These are phyloP conservation scores for Menidia beryllina DNA, from an alignment of 2,113 vertebrate genomes.

Conservation along the genomic window DNA sequence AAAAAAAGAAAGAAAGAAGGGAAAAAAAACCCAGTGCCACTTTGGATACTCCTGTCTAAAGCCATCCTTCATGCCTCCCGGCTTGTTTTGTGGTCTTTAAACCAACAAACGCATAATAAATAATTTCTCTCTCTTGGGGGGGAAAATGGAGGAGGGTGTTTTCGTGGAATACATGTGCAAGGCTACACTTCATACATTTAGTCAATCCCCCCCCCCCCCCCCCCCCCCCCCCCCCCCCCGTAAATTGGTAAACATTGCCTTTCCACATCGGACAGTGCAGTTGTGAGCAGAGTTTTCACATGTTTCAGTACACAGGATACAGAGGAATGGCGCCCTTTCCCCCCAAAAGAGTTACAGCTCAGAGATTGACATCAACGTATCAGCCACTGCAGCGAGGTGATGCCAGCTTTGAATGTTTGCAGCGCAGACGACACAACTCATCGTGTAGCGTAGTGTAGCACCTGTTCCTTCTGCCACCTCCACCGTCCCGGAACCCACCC, in stretches of 20 bases:
- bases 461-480: conserved; percentile 36
- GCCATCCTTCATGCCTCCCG: conserved; percentile 76
- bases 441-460: conserved; percentile 14
- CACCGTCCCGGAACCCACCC: conserved; percentile 18
- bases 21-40: conserved; percentile 85
- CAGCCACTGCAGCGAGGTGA: conserved; percentile 30
- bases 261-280: conserved; percentile 67
- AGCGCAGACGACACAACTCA: conserved; percentile 53
- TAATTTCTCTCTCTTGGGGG: conserved; percentile 83
- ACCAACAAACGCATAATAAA: conserved; percentile 88
- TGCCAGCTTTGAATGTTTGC: conserved; percentile 60
- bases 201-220: conserved; percentile 39
- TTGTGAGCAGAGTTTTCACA: conserved; percentile 63
- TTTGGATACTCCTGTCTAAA: conserved; percentile 75
- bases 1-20: conserved; percentile 34
- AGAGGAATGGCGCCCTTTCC: conserved; percentile 43
- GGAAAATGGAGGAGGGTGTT: conserved; percentile 60
- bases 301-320: conserved; percentile 59
- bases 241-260: conserved; percentile 77
- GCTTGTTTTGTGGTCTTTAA: conserved; percentile 78
- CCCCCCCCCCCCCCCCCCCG: no score
- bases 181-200: conserved; percentile 77
- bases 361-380: conserved; percentile 39
- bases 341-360: conserved; percentile 30
- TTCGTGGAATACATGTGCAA: conserved; percentile 74